phyloP scores from a whole-genome alignment of 2,113 vertebrate species.

The Calidris pugnax region DNA sequence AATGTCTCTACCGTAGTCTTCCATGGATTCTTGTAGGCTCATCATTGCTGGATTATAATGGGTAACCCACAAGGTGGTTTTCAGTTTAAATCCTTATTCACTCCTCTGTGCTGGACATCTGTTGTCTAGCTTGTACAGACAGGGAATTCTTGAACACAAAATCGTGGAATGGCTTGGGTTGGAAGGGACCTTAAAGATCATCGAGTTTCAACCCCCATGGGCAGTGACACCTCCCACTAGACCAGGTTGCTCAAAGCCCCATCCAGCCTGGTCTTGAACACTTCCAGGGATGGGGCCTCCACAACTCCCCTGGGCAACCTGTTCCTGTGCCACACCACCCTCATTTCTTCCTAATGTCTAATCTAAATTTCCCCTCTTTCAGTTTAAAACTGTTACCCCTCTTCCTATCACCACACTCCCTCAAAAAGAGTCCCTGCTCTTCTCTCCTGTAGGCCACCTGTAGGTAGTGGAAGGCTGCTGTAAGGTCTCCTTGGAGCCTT shows the following conservation, averaged over 20 bases:
- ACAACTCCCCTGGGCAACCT: neutral
- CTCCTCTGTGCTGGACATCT: neutral
- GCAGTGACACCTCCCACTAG: neutral
- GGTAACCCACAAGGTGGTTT: neutral
- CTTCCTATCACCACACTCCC: neutral
- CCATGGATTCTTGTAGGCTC: neutral
- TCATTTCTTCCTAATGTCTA: neutral
- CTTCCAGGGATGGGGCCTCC: neutral
- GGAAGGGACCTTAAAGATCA: neutral
- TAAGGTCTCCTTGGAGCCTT: neutral
- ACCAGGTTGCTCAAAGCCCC: neutral
- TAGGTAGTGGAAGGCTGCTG: neutral
- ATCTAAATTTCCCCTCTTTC: neutral
- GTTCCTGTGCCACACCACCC: neutral
- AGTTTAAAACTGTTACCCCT: neutral
- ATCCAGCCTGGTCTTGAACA: neutral
- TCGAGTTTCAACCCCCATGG: neutral
- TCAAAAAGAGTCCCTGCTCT: neutral
- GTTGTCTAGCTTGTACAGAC: neutral
- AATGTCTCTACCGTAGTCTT: neutral
- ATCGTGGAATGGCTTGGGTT: neutral
- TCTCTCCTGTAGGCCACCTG: neutral
- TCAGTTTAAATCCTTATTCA: neutral
- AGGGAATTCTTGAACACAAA: neutral
- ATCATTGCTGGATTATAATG: neutral